Percentiles rank a stretch among this genome's conserved stretches.
Conservation (phyloP, 2,113 vertebrate species). For the Myotis lucifugus region DNA sequence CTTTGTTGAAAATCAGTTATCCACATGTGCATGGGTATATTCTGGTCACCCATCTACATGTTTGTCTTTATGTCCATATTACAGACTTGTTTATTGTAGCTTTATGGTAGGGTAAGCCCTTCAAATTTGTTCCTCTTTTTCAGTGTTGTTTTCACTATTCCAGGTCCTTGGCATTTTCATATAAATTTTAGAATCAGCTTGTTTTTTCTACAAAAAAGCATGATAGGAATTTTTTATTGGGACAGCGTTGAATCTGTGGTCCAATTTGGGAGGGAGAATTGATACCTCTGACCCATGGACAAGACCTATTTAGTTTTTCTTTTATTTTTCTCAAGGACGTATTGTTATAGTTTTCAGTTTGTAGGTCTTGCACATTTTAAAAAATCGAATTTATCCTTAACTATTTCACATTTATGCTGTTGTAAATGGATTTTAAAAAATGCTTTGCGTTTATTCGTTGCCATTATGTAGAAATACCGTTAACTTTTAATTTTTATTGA, state of each 20-base stretch:
- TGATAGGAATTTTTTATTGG: background rate
- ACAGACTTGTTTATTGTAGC: background rate
- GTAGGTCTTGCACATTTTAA: background rate
- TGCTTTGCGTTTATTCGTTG: background rate
- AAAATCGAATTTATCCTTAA: background rate
- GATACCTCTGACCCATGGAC: background rate
- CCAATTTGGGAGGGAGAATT: background rate
- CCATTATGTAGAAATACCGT: background rate
- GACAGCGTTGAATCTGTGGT: background rate
- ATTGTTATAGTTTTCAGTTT: background rate
- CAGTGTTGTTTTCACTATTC: background rate
- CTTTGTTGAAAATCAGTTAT: background rate
- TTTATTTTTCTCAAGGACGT: background rate
- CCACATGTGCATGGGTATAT: background rate
- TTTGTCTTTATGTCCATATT: background rate
- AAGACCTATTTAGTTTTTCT: background rate
- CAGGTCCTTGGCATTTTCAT: background rate
- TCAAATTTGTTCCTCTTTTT: background rate
- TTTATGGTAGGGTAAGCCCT: background rate
- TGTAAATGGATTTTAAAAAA: background rate
- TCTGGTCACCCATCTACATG: background rate
- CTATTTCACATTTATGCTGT: background rate
- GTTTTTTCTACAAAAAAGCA: background rate
- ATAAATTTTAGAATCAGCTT: conserved; percentile 11
- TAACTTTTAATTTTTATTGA: too few relatives aligned